Evolutionary conservation across 2,113 vertebrate species (phyloP), one percentile per base, ranked within the genome.

Genomic region (Antennarius striatus): DNA sequence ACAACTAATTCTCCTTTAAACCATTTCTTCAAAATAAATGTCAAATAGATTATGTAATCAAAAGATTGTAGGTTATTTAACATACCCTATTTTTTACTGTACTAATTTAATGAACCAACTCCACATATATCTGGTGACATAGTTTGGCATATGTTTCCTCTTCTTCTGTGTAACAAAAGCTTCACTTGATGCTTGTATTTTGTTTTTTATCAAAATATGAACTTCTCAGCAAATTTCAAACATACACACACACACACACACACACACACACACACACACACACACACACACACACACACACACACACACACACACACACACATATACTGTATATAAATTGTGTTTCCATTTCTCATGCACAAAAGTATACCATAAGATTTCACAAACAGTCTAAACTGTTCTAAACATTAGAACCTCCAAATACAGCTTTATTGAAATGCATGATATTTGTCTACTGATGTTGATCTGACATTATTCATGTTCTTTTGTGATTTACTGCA

Each of bases 401-500:
- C 4, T 11, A 50, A 59, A 81, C 56, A 63, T n/a, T 54, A 71
- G 5, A 45, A 52, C 32, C 55, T 71, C 0, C 30, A 43, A 45
- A 79, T 75, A 40, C 51, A 73, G 59, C 29, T 43, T 1, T 14
- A 62, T n/a, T 69, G 28, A 63, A 71, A 84, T 58, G 63, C 30
- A 76, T 66, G 46, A 54, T 67, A 72, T 68, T 65, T 14, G 60
- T 60, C 47, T 53, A 63, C 15, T 68, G 46, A 50, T 56, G 68
- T 77, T 66, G 54, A 84, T 63, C 55, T 54, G 66, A 83, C 65
- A 50, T 51, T 39, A 11, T 43, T 74, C 63, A 50, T 71, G 68
- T 68, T 84, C 61, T 65, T 58, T 64, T 82, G 63, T 65, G 59
- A 75, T 73, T 70, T 66, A 62, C 43, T 16, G 61, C 59, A 63